These are phyloP conservation scores for Callimorpha dominula DNA, from an alignment of 2,888 invertebrate genomes.

Conservation along the genomic window DNA sequence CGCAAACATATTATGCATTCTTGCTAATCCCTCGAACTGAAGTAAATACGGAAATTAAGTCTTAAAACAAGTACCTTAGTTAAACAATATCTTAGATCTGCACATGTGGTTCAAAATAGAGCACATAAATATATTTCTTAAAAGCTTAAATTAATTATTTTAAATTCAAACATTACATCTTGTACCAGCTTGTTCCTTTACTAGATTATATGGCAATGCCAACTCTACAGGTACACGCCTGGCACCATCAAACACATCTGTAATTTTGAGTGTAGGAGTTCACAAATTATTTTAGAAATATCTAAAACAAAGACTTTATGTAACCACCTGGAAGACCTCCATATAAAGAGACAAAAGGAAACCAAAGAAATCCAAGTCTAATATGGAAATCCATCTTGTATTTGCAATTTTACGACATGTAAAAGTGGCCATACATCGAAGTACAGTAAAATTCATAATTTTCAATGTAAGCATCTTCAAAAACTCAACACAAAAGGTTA, in stretches of 20 bases:
- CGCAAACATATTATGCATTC: neutral
- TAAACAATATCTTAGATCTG: neutral
- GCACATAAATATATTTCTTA: neutral
- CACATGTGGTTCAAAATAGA: neutral
- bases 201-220: neutral
- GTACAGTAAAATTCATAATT: neutral
- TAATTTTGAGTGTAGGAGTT: slow-evolving; percentile 23
- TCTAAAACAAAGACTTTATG: slow-evolving; percentile 28
- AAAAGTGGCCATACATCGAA: slow-evolving; percentile 5
- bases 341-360: slow-evolving; percentile 25
- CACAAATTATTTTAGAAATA: slow-evolving; percentile 19
- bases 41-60: neutral
- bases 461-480: neutral
- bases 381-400: slow-evolving; percentile 19
- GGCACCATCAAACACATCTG: neutral
- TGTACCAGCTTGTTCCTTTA: neutral
- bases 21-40: neutral
- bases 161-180: neutral
- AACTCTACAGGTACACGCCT: neutral
- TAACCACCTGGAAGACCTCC: slow-evolving; percentile 26
- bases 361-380: slow-evolving; percentile 24
- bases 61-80: neutral
- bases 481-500: neutral
- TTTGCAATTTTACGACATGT: slow-evolving; percentile 4
- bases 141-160: neutral